Conservation (phyloP, 2,113 vertebrate species). For the Dipodomys stephensi region DNA sequence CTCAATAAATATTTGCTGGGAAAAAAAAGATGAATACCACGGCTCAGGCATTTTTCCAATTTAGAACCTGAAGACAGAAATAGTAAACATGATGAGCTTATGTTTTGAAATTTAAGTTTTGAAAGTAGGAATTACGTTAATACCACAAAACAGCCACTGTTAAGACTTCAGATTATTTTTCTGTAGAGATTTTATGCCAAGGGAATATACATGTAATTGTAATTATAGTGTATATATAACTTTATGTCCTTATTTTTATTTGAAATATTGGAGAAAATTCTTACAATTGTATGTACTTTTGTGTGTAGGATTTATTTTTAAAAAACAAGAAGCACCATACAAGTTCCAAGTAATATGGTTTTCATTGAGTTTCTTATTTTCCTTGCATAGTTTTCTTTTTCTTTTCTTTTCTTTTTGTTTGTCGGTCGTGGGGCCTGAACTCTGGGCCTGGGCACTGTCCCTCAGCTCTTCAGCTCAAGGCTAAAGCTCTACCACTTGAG, state of each 20-base stretch:
- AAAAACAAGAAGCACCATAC: background rate
- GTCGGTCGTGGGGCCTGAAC: too few species aligned
- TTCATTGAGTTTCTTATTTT: conserved; percentile 34
- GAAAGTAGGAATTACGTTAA: background rate
- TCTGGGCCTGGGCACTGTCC: too few species aligned
- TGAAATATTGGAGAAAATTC: background rate
- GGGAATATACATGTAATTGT: background rate
- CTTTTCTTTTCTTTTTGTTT: background rate
- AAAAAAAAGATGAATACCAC: conserved; percentile 27
- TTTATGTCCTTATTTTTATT: conserved; percentile 36
- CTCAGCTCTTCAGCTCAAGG: background rate
- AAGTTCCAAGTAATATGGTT: background rate
- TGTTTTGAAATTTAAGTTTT: conserved; percentile 52
- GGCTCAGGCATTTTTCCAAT: conserved; percentile 35
- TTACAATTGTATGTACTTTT: conserved; percentile 27
- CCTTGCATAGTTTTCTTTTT: background rate
- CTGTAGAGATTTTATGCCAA: background rate
- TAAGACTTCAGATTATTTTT: conserved; percentile 41
- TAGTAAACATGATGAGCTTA: conserved; percentile 35
- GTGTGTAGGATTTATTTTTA: conserved; percentile 24
- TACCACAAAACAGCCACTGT: background rate
- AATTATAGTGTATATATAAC: background rate
- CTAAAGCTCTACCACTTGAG: too few species aligned
- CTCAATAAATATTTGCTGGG: conserved; percentile 51
- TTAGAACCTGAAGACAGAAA: conserved; percentile 1